Conservation (phyloP, 92 coral and sea anemone species). For the Plumapathes pennacea region DNA sequence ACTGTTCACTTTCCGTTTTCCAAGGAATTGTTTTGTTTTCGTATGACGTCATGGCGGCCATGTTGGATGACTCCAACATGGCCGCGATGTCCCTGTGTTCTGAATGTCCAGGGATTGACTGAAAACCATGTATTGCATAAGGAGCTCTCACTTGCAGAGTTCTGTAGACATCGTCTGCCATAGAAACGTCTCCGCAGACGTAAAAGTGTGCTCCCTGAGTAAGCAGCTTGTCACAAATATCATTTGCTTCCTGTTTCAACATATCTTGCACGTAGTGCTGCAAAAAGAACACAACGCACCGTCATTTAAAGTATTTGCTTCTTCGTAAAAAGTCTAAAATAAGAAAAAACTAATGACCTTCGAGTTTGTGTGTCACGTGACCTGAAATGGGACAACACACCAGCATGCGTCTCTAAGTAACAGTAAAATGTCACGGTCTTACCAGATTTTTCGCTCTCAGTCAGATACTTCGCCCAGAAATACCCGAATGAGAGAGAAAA, state of each 20-base stretch:
- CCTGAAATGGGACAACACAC: too few species aligned
- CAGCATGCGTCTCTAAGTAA: too few species aligned
- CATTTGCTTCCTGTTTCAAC: slow-evolving; percentile 72
- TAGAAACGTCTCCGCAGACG: slow-evolving; percentile 96
- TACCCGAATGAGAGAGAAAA: too few species aligned
- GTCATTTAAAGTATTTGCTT: neutral
- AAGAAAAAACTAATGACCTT: neutral
- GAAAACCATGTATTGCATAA: too few species aligned
- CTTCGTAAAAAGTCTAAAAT: neutral
- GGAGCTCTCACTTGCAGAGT: slow-evolving; percentile 76
- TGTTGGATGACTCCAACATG: too few species aligned
- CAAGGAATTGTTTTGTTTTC: neutral
- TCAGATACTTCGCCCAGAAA: too few species aligned
- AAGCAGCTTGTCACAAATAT: slow-evolving; percentile 77
- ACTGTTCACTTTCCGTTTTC: neutral
- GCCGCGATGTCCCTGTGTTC: too few species aligned
- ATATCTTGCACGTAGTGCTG: slow-evolving; percentile 91
- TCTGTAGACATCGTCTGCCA: slow-evolving; percentile 93
- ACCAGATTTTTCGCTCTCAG: too few species aligned
- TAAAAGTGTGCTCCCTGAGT: slow-evolving; percentile 80
- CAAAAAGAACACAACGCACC: neutral
- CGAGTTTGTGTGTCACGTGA: neutral
- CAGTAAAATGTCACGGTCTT: too few species aligned
- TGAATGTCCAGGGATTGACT: too few species aligned
- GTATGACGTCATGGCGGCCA: too few species aligned